A percentile compares a stretch with the other conserved stretches of the same genome.
Evolutionary conservation across 2,113 vertebrate species (phyloP).

Genomic region (Plecotus auritus): DNA sequence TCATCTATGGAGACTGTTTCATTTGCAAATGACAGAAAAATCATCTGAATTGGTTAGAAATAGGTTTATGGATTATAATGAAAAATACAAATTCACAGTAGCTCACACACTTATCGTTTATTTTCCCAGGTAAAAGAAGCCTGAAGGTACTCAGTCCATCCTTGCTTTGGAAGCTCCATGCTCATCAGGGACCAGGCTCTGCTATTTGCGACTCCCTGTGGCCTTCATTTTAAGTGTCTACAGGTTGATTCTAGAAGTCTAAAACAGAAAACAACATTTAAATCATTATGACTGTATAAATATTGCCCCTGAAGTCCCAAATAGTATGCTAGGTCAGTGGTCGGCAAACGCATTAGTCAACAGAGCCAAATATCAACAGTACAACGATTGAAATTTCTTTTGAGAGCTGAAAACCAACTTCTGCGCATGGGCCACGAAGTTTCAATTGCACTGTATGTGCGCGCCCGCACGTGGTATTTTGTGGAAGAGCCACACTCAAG

Average conservation of each 20-base stretch:
- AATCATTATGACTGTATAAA: background rate
- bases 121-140: background rate
- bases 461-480: too few species aligned
- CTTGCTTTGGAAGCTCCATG: background rate
- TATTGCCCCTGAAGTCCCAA: background rate
- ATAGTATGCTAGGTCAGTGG: background rate
- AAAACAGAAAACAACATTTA: constrained; percentile 6
- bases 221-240: background rate
- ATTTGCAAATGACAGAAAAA: constrained; percentile 1
- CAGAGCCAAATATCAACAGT: too few species aligned
- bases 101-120: background rate
- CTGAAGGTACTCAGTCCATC: background rate
- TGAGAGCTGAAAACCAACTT: too few species aligned
- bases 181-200: background rate
- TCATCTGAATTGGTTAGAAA: background rate
- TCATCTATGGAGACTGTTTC: background rate
- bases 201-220: background rate
- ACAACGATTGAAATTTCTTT: too few species aligned
- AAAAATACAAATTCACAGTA: background rate
- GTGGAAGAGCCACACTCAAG: too few species aligned
- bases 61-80: background rate
- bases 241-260: background rate
- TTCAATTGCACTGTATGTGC: too few species aligned
- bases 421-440: too few species aligned
- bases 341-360: too few species aligned